Conservation (phyloP, 2,113 vertebrate species). For the Corapipo altera region DNA sequence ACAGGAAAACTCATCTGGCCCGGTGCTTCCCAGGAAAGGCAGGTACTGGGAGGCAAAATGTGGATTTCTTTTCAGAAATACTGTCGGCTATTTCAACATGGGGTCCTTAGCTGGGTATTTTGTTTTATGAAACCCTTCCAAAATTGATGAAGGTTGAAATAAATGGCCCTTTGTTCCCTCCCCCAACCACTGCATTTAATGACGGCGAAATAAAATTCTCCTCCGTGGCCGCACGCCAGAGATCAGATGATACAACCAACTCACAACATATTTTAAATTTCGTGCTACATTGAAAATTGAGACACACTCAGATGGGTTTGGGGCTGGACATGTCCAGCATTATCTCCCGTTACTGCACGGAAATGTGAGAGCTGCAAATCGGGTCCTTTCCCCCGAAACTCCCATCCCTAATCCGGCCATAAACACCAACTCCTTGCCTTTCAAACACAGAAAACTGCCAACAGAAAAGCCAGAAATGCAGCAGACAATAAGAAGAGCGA, state of each 20-base stretch:
- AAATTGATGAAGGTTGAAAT: constrained; percentile 3
- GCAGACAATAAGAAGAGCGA: constrained; percentile 55
- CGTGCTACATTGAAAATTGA: not conserved
- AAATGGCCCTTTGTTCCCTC: constrained; percentile 3
- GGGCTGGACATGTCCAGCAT: not conserved
- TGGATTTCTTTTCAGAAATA: not conserved
- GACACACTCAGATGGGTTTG: not conserved
- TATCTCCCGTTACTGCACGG: rapidly evolving
- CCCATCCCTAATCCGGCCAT: not conserved
- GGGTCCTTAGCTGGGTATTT: not conserved
- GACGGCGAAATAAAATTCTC: not conserved
- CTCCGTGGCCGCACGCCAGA: not conserved
- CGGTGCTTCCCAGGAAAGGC: not conserved
- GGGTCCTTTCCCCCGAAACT: not conserved
- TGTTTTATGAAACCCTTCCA: not conserved
- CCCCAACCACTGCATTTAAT: not conserved
- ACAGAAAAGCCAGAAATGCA: constrained; percentile 30
- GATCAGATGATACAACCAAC: not conserved
- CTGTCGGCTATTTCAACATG: not conserved
- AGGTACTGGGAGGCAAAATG: not conserved
- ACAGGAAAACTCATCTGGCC: not conserved
- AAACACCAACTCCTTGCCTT: constrained; percentile 33
- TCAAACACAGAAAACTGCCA: not conserved
- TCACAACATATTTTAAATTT: not conserved
- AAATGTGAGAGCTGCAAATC: not conserved